phyloP scores from a whole-genome alignment of 2,797 vertebrate species.

The Danio albolineatus region DNA sequence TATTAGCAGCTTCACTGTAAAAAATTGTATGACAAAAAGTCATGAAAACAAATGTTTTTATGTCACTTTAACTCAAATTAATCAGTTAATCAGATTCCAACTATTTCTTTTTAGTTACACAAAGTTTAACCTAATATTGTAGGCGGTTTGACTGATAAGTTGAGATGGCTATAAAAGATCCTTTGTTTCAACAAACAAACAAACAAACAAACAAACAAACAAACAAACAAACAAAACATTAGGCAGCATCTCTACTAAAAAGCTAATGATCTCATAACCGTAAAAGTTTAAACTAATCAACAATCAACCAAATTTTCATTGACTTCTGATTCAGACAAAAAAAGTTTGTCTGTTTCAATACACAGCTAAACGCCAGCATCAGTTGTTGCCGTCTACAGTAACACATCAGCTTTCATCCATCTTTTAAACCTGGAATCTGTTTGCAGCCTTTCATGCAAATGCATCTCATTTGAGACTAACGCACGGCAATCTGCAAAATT shows the following conservation, averaged over 20 bases:
- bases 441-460: constrained; percentile 49
- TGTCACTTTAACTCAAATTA: too few relatives aligned
- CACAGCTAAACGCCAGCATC: constrained; percentile 13
- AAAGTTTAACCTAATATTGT: too few relatives aligned
- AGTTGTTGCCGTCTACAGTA: constrained; percentile 8
- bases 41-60: too few relatives aligned
- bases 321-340: neutral
- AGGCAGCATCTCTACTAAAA: neutral
- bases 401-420: constrained; percentile 29
- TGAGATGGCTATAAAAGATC: neutral
- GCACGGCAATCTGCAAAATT: constrained; percentile 45
- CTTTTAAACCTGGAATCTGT: constrained; percentile 39
- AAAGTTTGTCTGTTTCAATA: constrained; percentile 21
- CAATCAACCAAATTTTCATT: constrained; percentile 1
- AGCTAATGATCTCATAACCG: neutral
- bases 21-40: too few relatives aligned
- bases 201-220: too few relatives aligned
- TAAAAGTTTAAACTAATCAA: neutral
- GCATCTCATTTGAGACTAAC: constrained; percentile 45
- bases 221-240: too few relatives aligned
- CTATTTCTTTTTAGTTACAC: too few relatives aligned
- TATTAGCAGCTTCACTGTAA: too few relatives aligned
- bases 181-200: too few relatives aligned
- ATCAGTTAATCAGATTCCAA: too few relatives aligned
- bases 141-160: too few relatives aligned